A percentile compares a stretch with the other conserved stretches of the same genome.
Conservation (phyloP, 2,113 vertebrate species). For the Cyprinodon brontotheroides region DNA sequence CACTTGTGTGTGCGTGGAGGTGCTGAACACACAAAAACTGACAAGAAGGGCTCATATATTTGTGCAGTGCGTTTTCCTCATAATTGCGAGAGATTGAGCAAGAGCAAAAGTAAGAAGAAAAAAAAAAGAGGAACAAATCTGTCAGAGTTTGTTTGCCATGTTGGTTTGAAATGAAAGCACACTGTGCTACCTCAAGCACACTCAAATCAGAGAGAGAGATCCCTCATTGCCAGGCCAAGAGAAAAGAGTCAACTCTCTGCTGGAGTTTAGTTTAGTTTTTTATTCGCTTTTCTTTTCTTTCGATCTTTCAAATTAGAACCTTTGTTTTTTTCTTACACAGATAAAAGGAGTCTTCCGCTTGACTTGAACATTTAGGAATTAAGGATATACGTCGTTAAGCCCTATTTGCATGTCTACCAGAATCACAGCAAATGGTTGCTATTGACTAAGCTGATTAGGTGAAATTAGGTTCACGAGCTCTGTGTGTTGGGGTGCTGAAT, state of each 20-base stretch:
- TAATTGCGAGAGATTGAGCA: slow-evolving; percentile 68
- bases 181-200: slow-evolving; percentile 82
- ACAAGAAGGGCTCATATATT: slow-evolving; percentile 75
- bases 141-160: slow-evolving; percentile 83
- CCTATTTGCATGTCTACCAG: slow-evolving; percentile 78
- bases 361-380: slow-evolving; percentile 78
- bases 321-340: slow-evolving; percentile 69
- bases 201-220: slow-evolving; percentile 79
- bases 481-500: slow-evolving; percentile 77
- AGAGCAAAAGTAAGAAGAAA: slow-evolving; percentile 64
- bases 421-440: slow-evolving; percentile 79
- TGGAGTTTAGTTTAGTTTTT: slow-evolving; percentile 57
- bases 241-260: slow-evolving; percentile 57
- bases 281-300: slow-evolving; percentile 24
- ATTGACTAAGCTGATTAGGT: slow-evolving; percentile 84
- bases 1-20: slow-evolving; percentile 23
- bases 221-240: slow-evolving; percentile 68
- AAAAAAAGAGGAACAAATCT: slow-evolving; percentile 76
- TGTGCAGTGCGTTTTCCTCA: slow-evolving; percentile 70
- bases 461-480: slow-evolving; percentile 80
- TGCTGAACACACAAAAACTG: slow-evolving; percentile 75
- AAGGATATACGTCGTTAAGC: slow-evolving; percentile 79
- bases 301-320: slow-evolving; percentile 63
- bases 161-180: slow-evolving; percentile 82
- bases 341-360: slow-evolving; percentile 72